Base-by-base conservation (phyloP, 2,888 invertebrate species). In the Morpho achilles region DNA sequence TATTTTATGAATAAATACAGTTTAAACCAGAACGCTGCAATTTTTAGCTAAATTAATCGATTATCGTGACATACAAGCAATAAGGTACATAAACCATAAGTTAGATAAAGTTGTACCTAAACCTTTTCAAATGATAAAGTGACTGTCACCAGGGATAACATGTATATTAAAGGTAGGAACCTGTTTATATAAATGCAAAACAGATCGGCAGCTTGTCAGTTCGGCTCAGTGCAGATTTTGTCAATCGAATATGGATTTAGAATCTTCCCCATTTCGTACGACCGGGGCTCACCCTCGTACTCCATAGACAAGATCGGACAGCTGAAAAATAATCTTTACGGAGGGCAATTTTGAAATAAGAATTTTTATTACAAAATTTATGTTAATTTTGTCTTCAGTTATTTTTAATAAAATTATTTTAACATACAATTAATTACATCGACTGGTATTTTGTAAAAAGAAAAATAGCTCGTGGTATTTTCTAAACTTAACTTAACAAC, bases 111-210 rank as follows among this genome's bases (percentile, higher is more conserved):
- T 10, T n/a, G 39, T 39, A 23, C 9, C 45, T 22, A 23, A 54
- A 56, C 42, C 49, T 22, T 54, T 46, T 44, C 9, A 8, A 42
- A 7, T 49, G 48, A 51, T 55, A 54, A 59, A 63, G 53, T 46
- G 54, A 71, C 72, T 75, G 76, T 77, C 77, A 74, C 69, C 67
- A 71, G 65, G 70, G 66, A 71, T 69, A 71, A 72, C 70, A 67
- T 79, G 74, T 78, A 81, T 82, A 84, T 84, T 82, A 81, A 78
- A 84, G 82, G 83, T 84, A 78, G 80, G 79, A 83, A 82, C 32
- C 81, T 89, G 87, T 90, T 90, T 90, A 90, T 90, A 87, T 90
- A 90, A 88, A 90, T 89, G 90, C 90, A 90, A 90, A 90, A 81
- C 85, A 89, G 90, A 82, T 87, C 87, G 84, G 82, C 81, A 82